Evolutionary conservation across 1,140 invertebrate species (phyloP), one percentile per base, ranked within the genome.

Genomic region (Anoplolepis gracilipes): DNA sequence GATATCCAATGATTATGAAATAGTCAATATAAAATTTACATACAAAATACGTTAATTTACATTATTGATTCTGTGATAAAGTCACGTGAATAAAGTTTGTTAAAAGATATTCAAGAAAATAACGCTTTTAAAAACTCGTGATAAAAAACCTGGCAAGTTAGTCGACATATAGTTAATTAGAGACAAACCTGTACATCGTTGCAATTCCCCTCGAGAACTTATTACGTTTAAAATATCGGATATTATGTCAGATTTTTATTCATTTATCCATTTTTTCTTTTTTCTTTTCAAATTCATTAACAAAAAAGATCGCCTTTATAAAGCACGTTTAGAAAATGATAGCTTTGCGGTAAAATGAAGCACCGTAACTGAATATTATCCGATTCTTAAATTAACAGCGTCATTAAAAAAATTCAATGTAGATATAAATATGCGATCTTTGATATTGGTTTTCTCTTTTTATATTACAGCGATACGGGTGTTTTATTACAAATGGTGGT

Each of bases 211-310:
- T 59, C 19, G 78, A 82, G 78, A 22, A 82, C 67, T 82, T 73
- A 81, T 81, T 81, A 81, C 36, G 36, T 82, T 72, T 82, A 73
- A 82, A 82, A 61, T 82, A 82, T 61, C 25, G 53, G 36, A 59
- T 59, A 72, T 59, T 53, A 5, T 6, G 36, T 13, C 53, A 73
- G 78, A 82, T 82, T 73, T 73, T 82, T 25, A n/a, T 73, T 61
- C 65, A 22, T 81, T 72, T 81, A 81, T 81, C 53, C 10, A 46
- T 59, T 36, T 46, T 72, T 82, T 53, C 61, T 61, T 59, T 19
- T 33, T 46, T 1, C 25, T n/a, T 72, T 82, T 82, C 46, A 42
- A 28, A 82, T 82, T 82, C 53, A 73, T 73, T 73, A 82, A 73
- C 36, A 39, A 73, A 82, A 59, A 49, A 19, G 53, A 73, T 42